Base-by-base conservation (phyloP, 2,797 vertebrate genomes). In the Sus cebifrons region DNA sequence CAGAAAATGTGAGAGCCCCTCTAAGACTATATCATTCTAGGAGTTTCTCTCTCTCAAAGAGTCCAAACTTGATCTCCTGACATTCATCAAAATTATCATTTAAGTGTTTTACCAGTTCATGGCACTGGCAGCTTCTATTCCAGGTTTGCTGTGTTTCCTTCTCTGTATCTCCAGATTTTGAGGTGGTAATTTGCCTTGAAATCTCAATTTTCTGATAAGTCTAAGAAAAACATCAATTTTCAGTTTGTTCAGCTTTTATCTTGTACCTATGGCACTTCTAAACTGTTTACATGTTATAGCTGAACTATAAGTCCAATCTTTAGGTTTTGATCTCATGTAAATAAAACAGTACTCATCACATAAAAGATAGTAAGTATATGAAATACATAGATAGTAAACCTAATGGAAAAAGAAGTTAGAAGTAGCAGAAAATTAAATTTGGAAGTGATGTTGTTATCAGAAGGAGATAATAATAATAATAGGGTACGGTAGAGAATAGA, bases 1-100 rank as follows among this genome's bases (percentile, higher is more conserved):
- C 1, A 3, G 10, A 44, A 90, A 36, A 1, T 32, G 1, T 40
- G 44, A 10, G 11, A 25, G 6, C 8, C 2, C 20, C 1, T 49
- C 18, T 10, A 64, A 86, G 12, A 65, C 8, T 65, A 5, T 1
- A 65, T 44, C 17, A 7, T 1, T 49, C 15, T 10, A 29, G 17
- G 32, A 86, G 6, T 29, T 58, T 86, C 17, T 79, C 29, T 49
- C 49, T 81, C 27, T 58, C 17, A 21, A 64, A 27, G 21, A 32
- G 21, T 58, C 49, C 23, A 81, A 58, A 67, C 9, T 14, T 58
- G 49, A 27, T 32, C 3, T 67, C 75, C 29, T 91, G 18, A 3
- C 32, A 81, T 36, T 49, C 4, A 73, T 49, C 23, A 73, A 49
- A 81, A 65, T 44, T 21, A 65, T 16, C 21, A 86, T 14, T 49